These are phyloP conservation scores for Lasioglossum marginatum DNA, from an alignment of 2,888 invertebrate species.

Conservation along the genomic window DNA sequence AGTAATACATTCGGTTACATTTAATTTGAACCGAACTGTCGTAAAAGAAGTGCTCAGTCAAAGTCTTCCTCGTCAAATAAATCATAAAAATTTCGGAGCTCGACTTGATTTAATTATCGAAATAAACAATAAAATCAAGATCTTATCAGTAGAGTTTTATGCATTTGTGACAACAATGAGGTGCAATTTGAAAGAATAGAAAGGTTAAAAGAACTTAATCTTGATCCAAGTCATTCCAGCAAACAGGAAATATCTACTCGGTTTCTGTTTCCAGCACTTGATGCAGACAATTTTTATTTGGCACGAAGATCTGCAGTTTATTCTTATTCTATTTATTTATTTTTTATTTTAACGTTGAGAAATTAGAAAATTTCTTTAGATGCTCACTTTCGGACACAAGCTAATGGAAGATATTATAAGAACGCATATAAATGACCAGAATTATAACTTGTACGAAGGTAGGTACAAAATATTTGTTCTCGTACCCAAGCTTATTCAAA, in stretches of 20 bases:
- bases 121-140: background rate
- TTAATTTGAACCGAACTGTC: slow-evolving; percentile 3
- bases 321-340: too few relatives aligned
- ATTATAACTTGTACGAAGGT: background rate
- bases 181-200: too few relatives aligned
- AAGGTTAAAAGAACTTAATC: too few relatives aligned
- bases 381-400: background rate
- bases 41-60: background rate
- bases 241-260: too few relatives aligned
- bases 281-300: too few relatives aligned
- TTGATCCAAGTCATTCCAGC: too few relatives aligned
- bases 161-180: too few relatives aligned
- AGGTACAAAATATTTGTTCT: background rate
- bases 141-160: too few relatives aligned
- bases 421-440: background rate
- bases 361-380: background rate
- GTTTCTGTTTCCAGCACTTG: too few relatives aligned
- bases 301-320: background rate
- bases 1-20: slow-evolving; percentile 33
- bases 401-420: background rate
- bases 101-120: background rate
- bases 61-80: background rate
- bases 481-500: background rate
- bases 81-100: background rate
- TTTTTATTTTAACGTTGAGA: background rate